Base-by-base conservation (phyloP, 2,797 vertebrate species). In the Champsocephalus esox region DNA sequence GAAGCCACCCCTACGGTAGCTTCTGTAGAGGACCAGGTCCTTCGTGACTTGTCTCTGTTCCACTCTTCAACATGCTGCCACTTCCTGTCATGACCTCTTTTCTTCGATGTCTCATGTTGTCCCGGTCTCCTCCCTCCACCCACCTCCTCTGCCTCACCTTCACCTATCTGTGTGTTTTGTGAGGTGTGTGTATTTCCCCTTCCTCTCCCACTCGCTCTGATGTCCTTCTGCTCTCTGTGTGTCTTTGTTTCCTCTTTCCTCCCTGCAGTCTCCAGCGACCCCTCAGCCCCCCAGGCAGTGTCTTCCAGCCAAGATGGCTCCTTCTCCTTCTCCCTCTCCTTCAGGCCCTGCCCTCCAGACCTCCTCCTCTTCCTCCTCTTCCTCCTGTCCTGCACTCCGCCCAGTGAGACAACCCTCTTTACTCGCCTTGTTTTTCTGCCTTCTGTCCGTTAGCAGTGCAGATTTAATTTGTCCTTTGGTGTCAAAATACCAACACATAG, bases 241-340 rank as follows among this genome's bases (percentile, higher is more conserved):
- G n/a, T 81, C 50, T 34, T n/a, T 77, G 17, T 73, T 54, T 70
- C 57, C 24, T 89, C 60, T 85, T 72, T 87, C 75, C 82, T 34
- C 80, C 73, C 89, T 87, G 69, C 93, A 94, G 94, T 92, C 92
- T 92, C 85, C 95, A 12, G 92, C 91, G 82, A 91, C 92, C 75
- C 80, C 93, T 87, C 94, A 91, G 85, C 88, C 94, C 80, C 88
- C 92, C 88, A 91, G 94, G 72, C 93, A 94, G 63, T 90, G 91
- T 71, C 82, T 94, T 74, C 92, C 92, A 45, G 88, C 94, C 79
- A 95, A 95, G 92, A 89, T 94, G 88, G 91, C 82, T 56, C 91
- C 87, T 9, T 88, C 93, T 85, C 87, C 92, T 77, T 89, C 89
- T 82, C 85, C 88, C 28, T 71, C 87, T 83, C 75, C 90, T 80